Conservation (phyloP, 2,113 vertebrate genomes). For the Varanus salvator region DNA sequence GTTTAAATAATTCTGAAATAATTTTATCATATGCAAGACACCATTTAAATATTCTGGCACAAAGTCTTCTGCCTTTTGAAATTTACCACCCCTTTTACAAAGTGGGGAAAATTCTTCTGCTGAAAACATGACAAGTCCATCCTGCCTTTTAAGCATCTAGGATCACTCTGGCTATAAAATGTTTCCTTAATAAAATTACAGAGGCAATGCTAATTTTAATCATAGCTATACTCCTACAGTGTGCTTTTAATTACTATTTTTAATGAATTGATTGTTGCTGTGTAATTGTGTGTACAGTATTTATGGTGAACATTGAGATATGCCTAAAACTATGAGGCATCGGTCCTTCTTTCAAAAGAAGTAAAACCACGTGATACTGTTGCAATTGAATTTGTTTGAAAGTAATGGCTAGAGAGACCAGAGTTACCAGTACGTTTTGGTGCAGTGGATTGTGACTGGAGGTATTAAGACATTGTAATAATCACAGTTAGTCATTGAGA, state of each 20-base stretch:
- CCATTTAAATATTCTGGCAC: background rate
- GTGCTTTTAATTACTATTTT: constrained; percentile 17
- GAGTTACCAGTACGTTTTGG: background rate
- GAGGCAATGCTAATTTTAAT: constrained; percentile 11
- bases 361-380: background rate
- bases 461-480: background rate
- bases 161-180: too few relatives aligned
- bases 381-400: constrained; percentile 8
- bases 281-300: background rate
- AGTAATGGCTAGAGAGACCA: background rate
- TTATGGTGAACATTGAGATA: constrained; percentile 15
- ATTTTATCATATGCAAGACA: background rate
- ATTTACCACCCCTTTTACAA: background rate
- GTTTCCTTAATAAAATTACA: background rate
- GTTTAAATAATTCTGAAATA: background rate
- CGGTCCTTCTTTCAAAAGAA: background rate
- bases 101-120: background rate
- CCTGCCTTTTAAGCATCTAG: background rate
- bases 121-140: background rate
- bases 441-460: background rate
- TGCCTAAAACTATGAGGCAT: background rate
- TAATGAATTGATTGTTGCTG: constrained; percentile 26
- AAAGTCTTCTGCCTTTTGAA: background rate
- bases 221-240: background rate
- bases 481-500: background rate